Evolutionary conservation across 2,113 vertebrate genomes (phyloP), one percentile per base, ranked within the genome.

Genomic region (Oceanodroma tethys): DNA sequence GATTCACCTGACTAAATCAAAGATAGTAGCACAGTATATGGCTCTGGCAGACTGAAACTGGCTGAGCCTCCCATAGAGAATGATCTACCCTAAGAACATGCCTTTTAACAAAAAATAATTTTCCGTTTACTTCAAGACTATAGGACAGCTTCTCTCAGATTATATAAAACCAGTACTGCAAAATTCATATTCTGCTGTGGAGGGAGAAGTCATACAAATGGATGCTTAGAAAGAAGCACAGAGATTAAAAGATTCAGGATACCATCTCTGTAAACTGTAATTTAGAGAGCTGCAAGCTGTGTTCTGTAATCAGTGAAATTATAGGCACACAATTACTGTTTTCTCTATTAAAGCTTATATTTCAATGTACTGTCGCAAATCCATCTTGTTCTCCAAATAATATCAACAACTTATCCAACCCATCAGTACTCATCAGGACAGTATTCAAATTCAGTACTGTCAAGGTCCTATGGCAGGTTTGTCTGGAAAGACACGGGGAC

Each of bases 231-330:
- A 94, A 93, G 78, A 94, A 89, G 58, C 66, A 86, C 18, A 81
- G 66, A 83, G 84, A 89, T 92, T 80, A 94, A 89, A 95, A 86
- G 40, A 96, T 78, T 81, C 68, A 38, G 68, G 82, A 93, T 96
- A 42, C 71, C 43, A 85, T 93, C 86, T 91, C 79, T 60, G 72
- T 83, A 97, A 96, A 95, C 94, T 96, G 22, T 97, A 96, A 97
- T 97, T 98, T 97, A 65, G 86, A 86, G 63, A 75, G 86, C 95
- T 93, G 93, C 88, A 94, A 88, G 81, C 84, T 95, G 81, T 93
- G 72, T 96, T 96, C 90, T 95, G 92, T 89, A 97, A 97, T 98
- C 96, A 97, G 92, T 87, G 94, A 97, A 96, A 98, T 96, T 96
- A 97, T 63, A 97, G 90, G 84, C 94, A 60, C 63, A 40, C 88